These are phyloP conservation scores for Pseudochromis fuscus DNA, from an alignment of 2,797 vertebrate species.

Conservation along the genomic window DNA sequence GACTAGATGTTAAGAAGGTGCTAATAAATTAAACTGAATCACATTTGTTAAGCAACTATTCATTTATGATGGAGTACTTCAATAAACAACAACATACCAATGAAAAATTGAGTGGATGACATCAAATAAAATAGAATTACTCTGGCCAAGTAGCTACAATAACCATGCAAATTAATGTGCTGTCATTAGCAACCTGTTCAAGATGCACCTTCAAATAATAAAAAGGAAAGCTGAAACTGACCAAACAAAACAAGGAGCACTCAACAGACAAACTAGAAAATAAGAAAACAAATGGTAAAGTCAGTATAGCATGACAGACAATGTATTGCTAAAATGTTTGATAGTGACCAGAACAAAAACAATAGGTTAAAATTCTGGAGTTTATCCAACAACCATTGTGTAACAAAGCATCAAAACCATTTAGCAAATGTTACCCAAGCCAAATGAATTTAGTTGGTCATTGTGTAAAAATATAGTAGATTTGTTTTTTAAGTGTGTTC, in stretches of 20 bases:
- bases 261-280: no score
- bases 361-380: neutral
- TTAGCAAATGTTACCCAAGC: constrained; percentile 6
- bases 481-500: neutral
- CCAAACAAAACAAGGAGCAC: no score
- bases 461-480: neutral
- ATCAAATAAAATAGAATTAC: no score
- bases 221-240: neutral
- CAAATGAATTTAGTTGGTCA: neutral
- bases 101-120: neutral
- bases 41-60: neutral
- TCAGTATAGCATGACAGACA: neutral
- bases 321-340: no score
- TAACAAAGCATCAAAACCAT: constrained; percentile 29
- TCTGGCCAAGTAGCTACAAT: no score
- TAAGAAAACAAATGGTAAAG: neutral
- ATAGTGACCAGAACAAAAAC: no score
- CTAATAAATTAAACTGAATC: neutral
- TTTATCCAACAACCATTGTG: constrained; percentile 20
- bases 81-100: neutral
- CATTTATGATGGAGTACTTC: no score
- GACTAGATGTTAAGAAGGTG: no score
- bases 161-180: neutral
- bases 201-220: neutral
- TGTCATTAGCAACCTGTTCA: neutral